These are phyloP conservation scores for Ceratina japonica DNA, from an alignment of 1,140 invertebrate genomes.

Conservation along the genomic window DNA sequence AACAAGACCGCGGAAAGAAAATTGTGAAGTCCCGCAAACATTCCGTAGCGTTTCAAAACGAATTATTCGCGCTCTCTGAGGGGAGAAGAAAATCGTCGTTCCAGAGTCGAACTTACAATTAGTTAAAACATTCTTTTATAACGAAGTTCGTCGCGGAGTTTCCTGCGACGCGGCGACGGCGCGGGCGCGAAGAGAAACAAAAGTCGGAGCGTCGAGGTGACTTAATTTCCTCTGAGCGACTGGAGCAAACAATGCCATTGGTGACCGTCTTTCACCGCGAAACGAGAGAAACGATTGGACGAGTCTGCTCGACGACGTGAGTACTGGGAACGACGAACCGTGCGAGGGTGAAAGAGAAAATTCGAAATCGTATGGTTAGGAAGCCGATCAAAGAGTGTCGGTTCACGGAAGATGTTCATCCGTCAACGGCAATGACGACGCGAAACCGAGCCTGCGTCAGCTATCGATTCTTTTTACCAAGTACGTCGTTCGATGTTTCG, in stretches of 20 bases:
- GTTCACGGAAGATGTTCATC: slow-evolving; percentile 40
- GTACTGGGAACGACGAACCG: neutral
- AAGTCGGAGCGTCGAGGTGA: no score
- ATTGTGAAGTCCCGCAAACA: no score
- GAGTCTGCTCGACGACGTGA: neutral
- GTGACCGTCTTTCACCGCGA: neutral
- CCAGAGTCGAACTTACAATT: no score
- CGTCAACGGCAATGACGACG: slow-evolving; percentile 19
- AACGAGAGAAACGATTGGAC: neutral
- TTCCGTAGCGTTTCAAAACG: no score
- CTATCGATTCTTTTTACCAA: slow-evolving; percentile 33
- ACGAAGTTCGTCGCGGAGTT: no score
- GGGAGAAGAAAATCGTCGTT: no score
- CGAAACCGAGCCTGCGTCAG: neutral
- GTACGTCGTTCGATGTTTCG: slow-evolving; percentile 35
- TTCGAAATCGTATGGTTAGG: slow-evolving; percentile 27
- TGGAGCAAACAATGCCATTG: neutral
- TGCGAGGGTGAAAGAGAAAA: neutral
- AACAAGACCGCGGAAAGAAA: neutral
- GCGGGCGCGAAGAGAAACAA: no score
- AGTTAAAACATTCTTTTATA: no score
- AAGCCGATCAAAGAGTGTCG: slow-evolving; percentile 32
- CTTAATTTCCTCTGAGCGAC: neutral
- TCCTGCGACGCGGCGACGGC: no score
- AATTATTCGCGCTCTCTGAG: no score